Conservation (phyloP, 1,140 invertebrate species). For the Adelges cooleyi region DNA sequence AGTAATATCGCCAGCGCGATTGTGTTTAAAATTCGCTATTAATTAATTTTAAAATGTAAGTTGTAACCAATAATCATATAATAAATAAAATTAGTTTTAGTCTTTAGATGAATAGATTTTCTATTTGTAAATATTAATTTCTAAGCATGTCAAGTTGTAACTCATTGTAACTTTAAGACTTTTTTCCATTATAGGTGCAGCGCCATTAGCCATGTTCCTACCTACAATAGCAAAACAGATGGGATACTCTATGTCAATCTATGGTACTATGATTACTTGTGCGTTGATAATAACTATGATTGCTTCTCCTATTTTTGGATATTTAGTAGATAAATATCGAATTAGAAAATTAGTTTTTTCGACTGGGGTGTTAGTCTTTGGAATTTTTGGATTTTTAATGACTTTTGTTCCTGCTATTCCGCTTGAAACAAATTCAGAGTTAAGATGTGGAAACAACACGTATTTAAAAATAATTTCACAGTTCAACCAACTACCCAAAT, state of each 20-base stretch:
- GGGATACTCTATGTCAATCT: constrained; percentile 61
- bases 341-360: not conserved
- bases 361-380: not conserved
- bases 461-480: too few relatives aligned
- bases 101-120: too few relatives aligned
- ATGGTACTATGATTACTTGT: constrained; percentile 65
- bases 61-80: too few relatives aligned
- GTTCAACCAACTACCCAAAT: too few relatives aligned
- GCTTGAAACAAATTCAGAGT: not conserved
- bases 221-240: constrained; percentile 68
- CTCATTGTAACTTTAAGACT: too few relatives aligned
- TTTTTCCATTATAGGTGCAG: constrained; percentile 53
- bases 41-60: too few relatives aligned
- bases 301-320: not conserved
- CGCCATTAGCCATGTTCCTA: constrained; percentile 68
- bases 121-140: too few relatives aligned
- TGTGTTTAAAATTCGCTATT: too few relatives aligned
- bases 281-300: constrained; percentile 53
- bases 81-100: too few relatives aligned
- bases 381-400: not conserved
- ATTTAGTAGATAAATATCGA: not conserved
- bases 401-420: not conserved
- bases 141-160: too few relatives aligned
- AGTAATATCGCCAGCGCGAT: too few relatives aligned
- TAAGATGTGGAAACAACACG: too few relatives aligned